Conservation (phyloP, 2,888 invertebrate genomes). For the Acronicta aceris region DNA sequence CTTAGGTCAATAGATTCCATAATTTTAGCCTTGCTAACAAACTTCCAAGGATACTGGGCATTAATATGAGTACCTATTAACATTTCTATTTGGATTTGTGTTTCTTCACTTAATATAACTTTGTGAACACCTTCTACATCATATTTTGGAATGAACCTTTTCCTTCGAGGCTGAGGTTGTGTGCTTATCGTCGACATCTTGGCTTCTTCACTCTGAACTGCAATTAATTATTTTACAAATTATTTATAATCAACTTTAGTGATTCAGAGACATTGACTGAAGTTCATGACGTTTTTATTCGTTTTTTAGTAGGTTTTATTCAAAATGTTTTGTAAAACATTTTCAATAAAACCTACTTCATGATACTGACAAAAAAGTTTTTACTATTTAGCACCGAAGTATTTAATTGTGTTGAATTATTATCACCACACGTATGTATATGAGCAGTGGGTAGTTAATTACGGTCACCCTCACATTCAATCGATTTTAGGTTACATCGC, state of each 20-base stretch:
- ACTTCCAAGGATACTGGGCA: constrained; percentile 93
- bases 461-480: no score
- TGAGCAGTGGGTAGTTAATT: no score
- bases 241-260: neutral
- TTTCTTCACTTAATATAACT: constrained; percentile 87
- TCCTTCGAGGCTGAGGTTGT: constrained; percentile 74
- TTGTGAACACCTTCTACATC: constrained; percentile 89
- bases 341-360: constrained; percentile 1
- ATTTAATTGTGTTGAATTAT: no score
- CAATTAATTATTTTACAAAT: constrained; percentile 40
- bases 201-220: constrained; percentile 62
- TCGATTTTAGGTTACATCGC: no score
- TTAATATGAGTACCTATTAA: constrained; percentile 92
- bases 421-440: no score
- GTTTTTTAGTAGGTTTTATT: no score
- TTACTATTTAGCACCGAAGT: neutral
- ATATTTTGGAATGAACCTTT: constrained; percentile 84
- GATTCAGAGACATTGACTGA: neutral
- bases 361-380: neutral
- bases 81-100: constrained; percentile 90
- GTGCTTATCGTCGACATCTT: constrained; percentile 59
- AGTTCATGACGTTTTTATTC: constrained; percentile 7
- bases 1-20: constrained; percentile 90
- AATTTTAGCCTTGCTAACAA: constrained; percentile 89
- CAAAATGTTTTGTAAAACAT: neutral